phyloP scores from a whole-genome alignment of 1,140 invertebrate genomes.

The Orchesella cincta region DNA sequence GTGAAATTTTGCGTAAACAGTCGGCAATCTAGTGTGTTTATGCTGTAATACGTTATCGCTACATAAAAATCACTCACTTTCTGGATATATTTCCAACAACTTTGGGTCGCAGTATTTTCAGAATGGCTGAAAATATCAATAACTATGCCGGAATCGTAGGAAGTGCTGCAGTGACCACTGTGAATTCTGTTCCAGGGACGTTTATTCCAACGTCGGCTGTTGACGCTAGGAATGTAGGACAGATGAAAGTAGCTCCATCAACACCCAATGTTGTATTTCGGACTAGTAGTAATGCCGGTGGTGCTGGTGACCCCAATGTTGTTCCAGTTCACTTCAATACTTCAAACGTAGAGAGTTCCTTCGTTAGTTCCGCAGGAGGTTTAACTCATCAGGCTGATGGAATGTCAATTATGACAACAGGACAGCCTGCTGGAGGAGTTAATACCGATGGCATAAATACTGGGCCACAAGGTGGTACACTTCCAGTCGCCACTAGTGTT shows the following conservation, averaged over 20 bases:
- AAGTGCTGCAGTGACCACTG: neutral
- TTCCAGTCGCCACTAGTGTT: neutral
- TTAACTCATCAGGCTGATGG: constrained; percentile 22
- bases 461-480: neutral
- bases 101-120: too few relatives aligned
- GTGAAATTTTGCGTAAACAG: too few relatives aligned
- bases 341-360: neutral
- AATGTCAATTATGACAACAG: neutral
- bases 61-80: too few relatives aligned
- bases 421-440: neutral
- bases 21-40: too few relatives aligned
- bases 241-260: constrained; percentile 1
- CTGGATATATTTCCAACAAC: too few relatives aligned
- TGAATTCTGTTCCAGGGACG: neutral
- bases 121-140: constrained; percentile 16
- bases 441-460: constrained; percentile 14
- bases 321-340: neutral
- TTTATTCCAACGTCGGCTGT: neutral
- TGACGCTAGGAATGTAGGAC: neutral
- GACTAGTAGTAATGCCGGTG: constrained; percentile 32
- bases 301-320: neutral
- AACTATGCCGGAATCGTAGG: neutral
- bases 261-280: constrained; percentile 42
- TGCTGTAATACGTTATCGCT: too few relatives aligned
- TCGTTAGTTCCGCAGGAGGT: neutral